Conservation (phyloP, 1,140 invertebrate species). For the Dendrolimus punctatus region DNA sequence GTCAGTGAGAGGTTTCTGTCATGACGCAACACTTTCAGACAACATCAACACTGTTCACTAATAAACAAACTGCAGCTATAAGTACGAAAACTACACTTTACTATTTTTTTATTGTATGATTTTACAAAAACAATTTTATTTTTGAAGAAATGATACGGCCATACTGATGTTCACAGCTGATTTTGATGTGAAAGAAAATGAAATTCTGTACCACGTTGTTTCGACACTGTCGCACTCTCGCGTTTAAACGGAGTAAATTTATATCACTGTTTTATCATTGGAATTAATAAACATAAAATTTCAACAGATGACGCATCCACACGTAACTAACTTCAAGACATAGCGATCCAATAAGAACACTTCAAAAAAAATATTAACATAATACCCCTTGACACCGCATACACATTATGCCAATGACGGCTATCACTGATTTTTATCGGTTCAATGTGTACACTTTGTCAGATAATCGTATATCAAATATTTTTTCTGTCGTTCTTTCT, state of each 20-base stretch:
- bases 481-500: too few relatives aligned
- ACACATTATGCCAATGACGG: too few relatives aligned
- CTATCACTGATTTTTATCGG: too few relatives aligned
- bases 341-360: too few relatives aligned
- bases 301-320: constrained; percentile 8
- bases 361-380: too few relatives aligned
- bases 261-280: constrained; percentile 21
- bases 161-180: constrained; percentile 70
- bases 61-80: constrained; percentile 35
- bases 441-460: too few relatives aligned
- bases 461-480: too few relatives aligned
- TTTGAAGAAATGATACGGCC: constrained; percentile 52
- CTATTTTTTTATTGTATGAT: constrained; percentile 49
- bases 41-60: constrained; percentile 53
- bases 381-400: too few relatives aligned
- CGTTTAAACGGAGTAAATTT: constrained; percentile 12
- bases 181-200: constrained; percentile 63
- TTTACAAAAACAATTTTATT: constrained; percentile 58
- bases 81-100: constrained; percentile 52
- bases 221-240: constrained; percentile 40
- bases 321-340: too few relatives aligned
- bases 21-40: constrained; percentile 70
- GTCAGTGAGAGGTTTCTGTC: constrained; percentile 68
- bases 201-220: constrained; percentile 61
- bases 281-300: background rate